Conservation (phyloP, 2,888 invertebrate species). For the Latrodectus elegans region DNA sequence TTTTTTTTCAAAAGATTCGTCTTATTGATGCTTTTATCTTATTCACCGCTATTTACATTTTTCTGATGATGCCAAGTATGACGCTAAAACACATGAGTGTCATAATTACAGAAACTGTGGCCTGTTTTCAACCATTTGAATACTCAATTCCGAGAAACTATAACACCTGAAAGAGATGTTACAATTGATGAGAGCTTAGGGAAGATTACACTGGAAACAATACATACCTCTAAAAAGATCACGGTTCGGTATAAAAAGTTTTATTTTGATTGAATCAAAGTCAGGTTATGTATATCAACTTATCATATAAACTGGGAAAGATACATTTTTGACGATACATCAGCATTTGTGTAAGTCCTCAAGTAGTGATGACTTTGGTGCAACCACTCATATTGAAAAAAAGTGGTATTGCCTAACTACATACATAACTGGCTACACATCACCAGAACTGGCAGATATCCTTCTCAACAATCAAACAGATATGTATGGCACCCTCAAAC, state of each 20-base stretch:
- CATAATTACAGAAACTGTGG: slow-evolving; percentile 39
- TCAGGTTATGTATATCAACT: slow-evolving; percentile 59
- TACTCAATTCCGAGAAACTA: slow-evolving; percentile 29
- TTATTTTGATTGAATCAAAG: slow-evolving; percentile 47
- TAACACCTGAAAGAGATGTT: slow-evolving; percentile 59
- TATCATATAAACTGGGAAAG: slow-evolving; percentile 50
- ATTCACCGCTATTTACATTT: slow-evolving; percentile 18
- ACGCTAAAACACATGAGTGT: slow-evolving; percentile 23
- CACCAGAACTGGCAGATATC: slow-evolving; percentile 9
- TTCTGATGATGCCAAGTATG: too few relatives aligned
- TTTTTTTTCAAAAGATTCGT: slow-evolving; percentile 26
- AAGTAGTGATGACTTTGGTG: slow-evolving; percentile 42
- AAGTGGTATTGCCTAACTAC: slow-evolving; percentile 52
- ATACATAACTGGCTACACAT: neutral
- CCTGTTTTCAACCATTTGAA: slow-evolving; percentile 54
- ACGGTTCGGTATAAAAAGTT: slow-evolving; percentile 69
- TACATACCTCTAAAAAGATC: slow-evolving; percentile 42
- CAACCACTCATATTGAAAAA: slow-evolving; percentile 61
- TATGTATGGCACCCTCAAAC: too few relatives aligned
- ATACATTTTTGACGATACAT: neutral
- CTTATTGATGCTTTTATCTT: slow-evolving; percentile 18
- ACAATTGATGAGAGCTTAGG: slow-evolving; percentile 54
- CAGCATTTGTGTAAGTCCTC: slow-evolving; percentile 19
- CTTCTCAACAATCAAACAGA: too few relatives aligned
- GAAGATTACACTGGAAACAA: slow-evolving; percentile 44